phyloP scores from a whole-genome alignment of 2,888 invertebrate genomes.

The Myopa testacea region DNA sequence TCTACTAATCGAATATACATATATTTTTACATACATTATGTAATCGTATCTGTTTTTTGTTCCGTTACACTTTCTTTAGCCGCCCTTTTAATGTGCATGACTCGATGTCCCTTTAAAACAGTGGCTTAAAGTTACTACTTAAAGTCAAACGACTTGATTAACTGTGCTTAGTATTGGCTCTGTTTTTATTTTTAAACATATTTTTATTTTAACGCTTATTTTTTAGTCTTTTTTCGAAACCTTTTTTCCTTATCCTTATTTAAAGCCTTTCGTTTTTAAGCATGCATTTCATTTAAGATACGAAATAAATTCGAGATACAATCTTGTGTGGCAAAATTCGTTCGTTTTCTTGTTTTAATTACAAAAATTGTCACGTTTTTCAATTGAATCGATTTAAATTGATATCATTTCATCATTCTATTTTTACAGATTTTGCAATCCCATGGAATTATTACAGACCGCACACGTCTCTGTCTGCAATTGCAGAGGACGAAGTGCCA shows the following conservation, averaged over 20 bases:
- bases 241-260: not conserved
- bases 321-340: not conserved
- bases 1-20: not conserved
- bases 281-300: conserved; percentile 2
- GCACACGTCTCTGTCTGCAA: conserved; percentile 63
- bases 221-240: not conserved
- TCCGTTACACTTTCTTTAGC: not conserved
- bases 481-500: conserved; percentile 65
- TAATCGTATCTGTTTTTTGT: not conserved
- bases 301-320: too few relatives aligned
- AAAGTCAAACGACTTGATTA: not conserved
- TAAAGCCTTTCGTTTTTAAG: not conserved
- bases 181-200: not conserved
- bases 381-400: too few relatives aligned
- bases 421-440: conserved; percentile 65
- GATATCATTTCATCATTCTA: conserved; percentile 13
- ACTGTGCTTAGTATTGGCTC: not conserved
- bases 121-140: not conserved
- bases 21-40: not conserved
- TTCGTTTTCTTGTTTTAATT: too few relatives aligned
- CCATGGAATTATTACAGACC: conserved; percentile 67
- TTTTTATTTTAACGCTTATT: not conserved
- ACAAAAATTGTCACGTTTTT: too few relatives aligned
- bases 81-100: not conserved
- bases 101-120: not conserved